Evolutionary conservation across 2,113 vertebrate species (phyloP).

Genomic region (Gorsachius goisagi): DNA sequence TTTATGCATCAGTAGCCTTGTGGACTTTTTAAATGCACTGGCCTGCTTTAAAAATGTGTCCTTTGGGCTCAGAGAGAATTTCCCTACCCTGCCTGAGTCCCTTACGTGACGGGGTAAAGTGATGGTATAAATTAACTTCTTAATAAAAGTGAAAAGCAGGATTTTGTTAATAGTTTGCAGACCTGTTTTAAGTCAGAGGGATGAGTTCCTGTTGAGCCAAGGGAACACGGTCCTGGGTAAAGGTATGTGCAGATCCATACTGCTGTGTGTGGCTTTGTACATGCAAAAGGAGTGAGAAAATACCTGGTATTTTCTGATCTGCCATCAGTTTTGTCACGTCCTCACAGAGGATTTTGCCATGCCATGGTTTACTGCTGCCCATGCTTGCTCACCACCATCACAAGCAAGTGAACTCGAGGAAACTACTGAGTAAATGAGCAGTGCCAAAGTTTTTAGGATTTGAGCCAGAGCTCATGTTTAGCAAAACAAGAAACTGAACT

Average conservation of each 20-base stretch:
- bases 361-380: neutral
- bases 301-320: neutral
- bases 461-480: neutral
- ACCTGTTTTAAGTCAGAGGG: neutral
- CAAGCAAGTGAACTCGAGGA: neutral
- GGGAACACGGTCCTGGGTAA: neutral
- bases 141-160: neutral
- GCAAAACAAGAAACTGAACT: slow-evolving; percentile 2
- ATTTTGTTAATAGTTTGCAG: neutral
- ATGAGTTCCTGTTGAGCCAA: neutral
- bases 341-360: neutral
- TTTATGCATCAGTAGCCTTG: neutral
- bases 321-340: neutral
- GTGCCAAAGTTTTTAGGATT: neutral
- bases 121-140: neutral
- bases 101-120: neutral
- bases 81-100: neutral
- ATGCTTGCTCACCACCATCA: neutral
- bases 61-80: neutral
- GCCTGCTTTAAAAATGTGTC: neutral
- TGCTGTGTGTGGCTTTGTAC: neutral
- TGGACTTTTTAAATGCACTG: neutral
- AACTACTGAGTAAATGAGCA: neutral
- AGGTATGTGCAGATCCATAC: neutral
- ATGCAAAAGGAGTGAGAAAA: neutral